Evolutionary conservation across 2,113 vertebrate species (phyloP), one percentile per base, ranked within the genome.

Genomic region (Chelonoidis abingdonii): DNA sequence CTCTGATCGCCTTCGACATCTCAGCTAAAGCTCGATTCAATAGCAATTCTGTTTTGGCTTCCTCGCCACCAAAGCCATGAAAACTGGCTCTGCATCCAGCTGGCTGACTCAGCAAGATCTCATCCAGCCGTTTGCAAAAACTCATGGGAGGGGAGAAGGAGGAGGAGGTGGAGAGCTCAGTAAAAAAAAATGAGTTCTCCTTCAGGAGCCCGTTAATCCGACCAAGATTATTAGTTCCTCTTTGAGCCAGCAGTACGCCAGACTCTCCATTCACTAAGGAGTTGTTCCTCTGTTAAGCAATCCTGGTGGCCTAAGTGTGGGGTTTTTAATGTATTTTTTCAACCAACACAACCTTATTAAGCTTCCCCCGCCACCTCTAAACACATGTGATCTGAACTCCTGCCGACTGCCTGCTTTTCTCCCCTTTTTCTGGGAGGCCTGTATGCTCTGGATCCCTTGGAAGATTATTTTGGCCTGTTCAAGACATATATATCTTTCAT

Each of bases 351-450:
- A 10, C 11, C 17, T 78, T 80, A 2, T 38, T 38, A 3, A 57
- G 4, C n/a, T 13, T 4, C n/a, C 65, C 22, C 47, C 47, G 31
- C 5, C 82, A 29, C 0, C 0, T 0, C 0, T 24, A 65, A 0
- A 8, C 5, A 1, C 13, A 69, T 10, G 25, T 31, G 22, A 69
- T 49, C 21, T 1, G 65, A 11, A 52, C 50, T 80, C 21, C 10
- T 91, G 13, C 24, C 89, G 50, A 0, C 0, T 1, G 29, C 89
- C 16, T 8, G 38, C 76, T 41, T 59, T 56, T 44, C 81, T 38
- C n/a, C 35, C 3, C 8, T 78, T 38, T 31, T 25, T 22, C 2
- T 6, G 83, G 72, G 80, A 47, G 38, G 13, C 29, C 76, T 5
- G 87, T 31, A 10, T 22, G 47, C 87, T 92, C 76, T 89, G 80